Percentiles rank a stretch among this genome's conserved stretches.
These are phyloP conservation scores for Taenioides sp. DNA, from an alignment of 2,797 vertebrate species.

Conservation along the genomic window DNA sequence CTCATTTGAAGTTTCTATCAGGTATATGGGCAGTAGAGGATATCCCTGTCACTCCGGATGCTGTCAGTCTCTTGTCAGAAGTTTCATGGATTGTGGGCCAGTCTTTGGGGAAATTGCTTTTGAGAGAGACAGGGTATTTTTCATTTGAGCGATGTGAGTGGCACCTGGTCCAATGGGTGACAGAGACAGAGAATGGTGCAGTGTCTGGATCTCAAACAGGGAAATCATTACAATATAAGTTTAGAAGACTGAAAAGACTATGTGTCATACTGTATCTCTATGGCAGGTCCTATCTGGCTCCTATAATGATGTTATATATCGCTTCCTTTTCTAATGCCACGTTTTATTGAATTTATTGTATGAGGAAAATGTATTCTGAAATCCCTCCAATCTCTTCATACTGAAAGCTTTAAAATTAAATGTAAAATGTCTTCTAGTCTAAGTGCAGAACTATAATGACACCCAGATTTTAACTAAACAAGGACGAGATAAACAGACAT, in stretches of 20 bases:
- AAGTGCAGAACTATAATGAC: too few relatives aligned
- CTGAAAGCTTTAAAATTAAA: too few relatives aligned
- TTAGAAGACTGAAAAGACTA: not conserved
- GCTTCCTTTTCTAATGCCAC: too few relatives aligned
- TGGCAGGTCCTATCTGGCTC: not conserved
- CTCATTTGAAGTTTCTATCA: not conserved
- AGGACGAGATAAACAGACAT: too few relatives aligned
- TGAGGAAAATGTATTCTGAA: too few relatives aligned
- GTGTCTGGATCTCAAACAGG: not conserved
- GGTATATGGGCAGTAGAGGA: not conserved
- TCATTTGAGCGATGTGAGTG: constrained; percentile 4
- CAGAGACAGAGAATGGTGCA: not conserved
- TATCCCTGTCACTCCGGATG: not conserved
- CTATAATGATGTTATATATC: not conserved
- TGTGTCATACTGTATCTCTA: not conserved
- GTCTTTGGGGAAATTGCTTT: constrained; percentile 14
- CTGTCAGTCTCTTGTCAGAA: constrained; percentile 7
- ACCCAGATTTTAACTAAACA: too few relatives aligned
- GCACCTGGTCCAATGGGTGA: constrained; percentile 1
- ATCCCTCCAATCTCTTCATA: too few relatives aligned
- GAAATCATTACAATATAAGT: not conserved
- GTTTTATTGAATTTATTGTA: too few relatives aligned
- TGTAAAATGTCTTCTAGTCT: too few relatives aligned
- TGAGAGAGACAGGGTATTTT: constrained; percentile 7
- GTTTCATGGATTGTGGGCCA: constrained; percentile 2